These are phyloP conservation scores for Pheosia tremula DNA, from an alignment of 2,888 invertebrate genomes.

Conservation along the genomic window DNA sequence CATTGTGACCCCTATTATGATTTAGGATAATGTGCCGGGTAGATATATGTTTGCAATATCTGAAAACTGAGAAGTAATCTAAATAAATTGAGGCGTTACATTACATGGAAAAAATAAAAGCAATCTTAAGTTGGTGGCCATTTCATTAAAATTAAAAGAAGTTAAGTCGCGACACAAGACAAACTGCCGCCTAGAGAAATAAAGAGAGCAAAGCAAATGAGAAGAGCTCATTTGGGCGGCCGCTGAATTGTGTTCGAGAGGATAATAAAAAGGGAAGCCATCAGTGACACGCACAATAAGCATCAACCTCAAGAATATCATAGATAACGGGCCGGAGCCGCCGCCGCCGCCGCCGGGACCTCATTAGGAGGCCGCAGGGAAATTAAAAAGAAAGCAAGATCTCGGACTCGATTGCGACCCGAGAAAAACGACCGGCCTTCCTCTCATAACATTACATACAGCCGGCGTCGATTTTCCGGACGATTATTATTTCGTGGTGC, in stretches of 20 bases:
- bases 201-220: constrained; percentile 83
- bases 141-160: constrained; percentile 77
- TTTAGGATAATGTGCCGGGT: too few species aligned
- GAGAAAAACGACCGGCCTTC: constrained; percentile 77
- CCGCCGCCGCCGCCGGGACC: constrained; percentile 74
- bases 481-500: constrained; percentile 85
- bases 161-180: constrained; percentile 77
- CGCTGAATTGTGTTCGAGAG: constrained; percentile 84
- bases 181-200: constrained; percentile 83
- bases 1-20: constrained; percentile 33
- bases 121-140: constrained; percentile 52
- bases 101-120: constrained; percentile 51
- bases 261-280: constrained; percentile 84
- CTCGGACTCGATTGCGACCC: constrained; percentile 82
- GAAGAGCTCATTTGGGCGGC: constrained; percentile 81
- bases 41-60: constrained; percentile 4
- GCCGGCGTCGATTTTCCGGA: constrained; percentile 82
- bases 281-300: constrained; percentile 85
- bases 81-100: constrained; percentile 44
- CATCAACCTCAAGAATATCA: constrained; percentile 85
- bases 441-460: constrained; percentile 85
- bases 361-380: constrained; percentile 85
- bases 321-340: constrained; percentile 79
- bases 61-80: constrained; percentile 20
- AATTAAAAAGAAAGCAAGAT: constrained; percentile 85